Percentiles rank a stretch among this genome's conserved stretches.
Conservation (phyloP, 2,888 invertebrate species). For the Leptinotarsa tumamoca region DNA sequence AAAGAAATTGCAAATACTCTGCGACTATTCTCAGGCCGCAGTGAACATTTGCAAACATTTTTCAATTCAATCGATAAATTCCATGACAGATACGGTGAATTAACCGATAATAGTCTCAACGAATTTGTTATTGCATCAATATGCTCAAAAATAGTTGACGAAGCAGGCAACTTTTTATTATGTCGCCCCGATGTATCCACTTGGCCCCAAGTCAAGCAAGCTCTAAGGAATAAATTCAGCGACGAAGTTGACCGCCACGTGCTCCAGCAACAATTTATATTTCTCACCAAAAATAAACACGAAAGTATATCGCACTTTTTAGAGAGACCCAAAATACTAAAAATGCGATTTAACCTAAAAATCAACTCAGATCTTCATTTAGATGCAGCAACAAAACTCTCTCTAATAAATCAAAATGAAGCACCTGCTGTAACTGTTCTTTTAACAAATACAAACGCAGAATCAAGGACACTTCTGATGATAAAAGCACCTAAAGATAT, state of each 20-base stretch:
- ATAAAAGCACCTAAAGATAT: background rate
- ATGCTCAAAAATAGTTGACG: too few species aligned
- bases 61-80: too few species aligned
- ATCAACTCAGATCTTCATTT: background rate
- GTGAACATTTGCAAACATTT: too few species aligned
- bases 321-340: background rate
- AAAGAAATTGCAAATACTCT: too few species aligned
- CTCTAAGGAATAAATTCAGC: background rate
- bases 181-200: background rate
- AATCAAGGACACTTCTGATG: background rate
- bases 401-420: background rate
- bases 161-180: too few species aligned
- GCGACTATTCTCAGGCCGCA: too few species aligned
- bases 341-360: background rate
- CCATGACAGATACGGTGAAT: too few species aligned
- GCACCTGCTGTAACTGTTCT: background rate
- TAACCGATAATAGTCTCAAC: too few species aligned
- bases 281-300: background rate
- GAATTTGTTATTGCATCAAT: too few species aligned
- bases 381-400: background rate
- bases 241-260: too few species aligned
- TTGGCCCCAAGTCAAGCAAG: background rate
- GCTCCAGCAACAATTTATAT: background rate
- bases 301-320: background rate
- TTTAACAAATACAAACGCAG: too few species aligned